Evolutionary conservation across 2,888 invertebrate species (phyloP), one percentile per base, ranked within the genome.

Genomic region (Geophilus truncorum): DNA sequence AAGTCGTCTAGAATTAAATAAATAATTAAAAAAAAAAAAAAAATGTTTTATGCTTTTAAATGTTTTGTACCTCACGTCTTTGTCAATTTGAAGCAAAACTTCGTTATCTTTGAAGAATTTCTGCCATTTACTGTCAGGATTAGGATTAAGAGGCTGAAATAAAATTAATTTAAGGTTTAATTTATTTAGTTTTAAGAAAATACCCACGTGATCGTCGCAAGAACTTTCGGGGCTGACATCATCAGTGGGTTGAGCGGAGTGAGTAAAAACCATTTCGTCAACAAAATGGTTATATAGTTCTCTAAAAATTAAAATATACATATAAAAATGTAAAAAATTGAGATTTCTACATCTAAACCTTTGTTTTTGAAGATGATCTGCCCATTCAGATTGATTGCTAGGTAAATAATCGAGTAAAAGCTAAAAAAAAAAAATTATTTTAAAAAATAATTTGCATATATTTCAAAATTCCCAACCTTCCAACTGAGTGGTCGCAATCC

Each of bases 81-180:
- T 98, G 87, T 98, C 98, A 84, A 99, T 98, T 90, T 99, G 99
- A 70, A 97, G 88, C 57, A 99, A 89, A 82, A 98, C 96, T 88
- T 98, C 97, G 87, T 99, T 99, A 87, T 99, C 98, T 87, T 94
- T 95, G 88, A 99, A 99, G 87, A 93, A 98, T 2, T 93, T 93
- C 85, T 93, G 93, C 99, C 99, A 99, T 77, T 95, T 93, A 86
- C 97, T 97, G 84, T 95, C 94, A 0, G 98, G 97, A 84, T 94
- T 95, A n/a, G 94, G 92, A 87, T 94, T 97, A 79, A 99, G 88
- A 0, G 98, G 99, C 90, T 99, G 94, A 6, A 78, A 78, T 15
- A 81, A 45, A 3, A 45, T 32, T 18, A 32, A 75, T 36, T 6
- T n/a, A 30, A 79, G n/a, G 81, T 76, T 18, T 40, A 79, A 76